These are phyloP conservation scores for Typhlichthys eigenmanni DNA, from an alignment of 2,797 vertebrate genomes.

Conservation along the genomic window DNA sequence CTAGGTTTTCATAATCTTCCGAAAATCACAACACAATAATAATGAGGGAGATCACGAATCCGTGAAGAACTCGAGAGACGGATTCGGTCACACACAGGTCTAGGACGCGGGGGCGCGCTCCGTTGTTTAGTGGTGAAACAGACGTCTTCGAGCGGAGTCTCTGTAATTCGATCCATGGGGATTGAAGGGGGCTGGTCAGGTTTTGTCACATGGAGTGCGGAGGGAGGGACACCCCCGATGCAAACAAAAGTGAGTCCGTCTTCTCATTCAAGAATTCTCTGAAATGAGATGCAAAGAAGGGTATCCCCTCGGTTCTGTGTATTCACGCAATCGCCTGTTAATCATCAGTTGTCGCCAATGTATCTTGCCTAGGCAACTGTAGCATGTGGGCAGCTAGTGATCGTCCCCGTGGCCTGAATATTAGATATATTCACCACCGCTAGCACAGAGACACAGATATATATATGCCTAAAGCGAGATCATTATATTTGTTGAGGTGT, in stretches of 20 bases:
- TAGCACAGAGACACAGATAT: background rate
- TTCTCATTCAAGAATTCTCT: conserved; percentile 30
- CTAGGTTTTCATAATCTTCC: conserved; percentile 48
- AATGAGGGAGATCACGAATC: conserved; percentile 20
- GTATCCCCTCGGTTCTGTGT: conserved; percentile 43
- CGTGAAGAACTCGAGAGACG: conserved; percentile 16
- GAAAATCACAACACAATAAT: conserved; percentile 19
- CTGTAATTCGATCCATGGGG: conserved; percentile 79
- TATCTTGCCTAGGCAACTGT: conserved; percentile 11
- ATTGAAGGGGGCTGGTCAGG: conserved; percentile 70
- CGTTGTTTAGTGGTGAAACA: conserved; percentile 59
- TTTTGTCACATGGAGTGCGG: conserved; percentile 33
- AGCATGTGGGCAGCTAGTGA: conserved; percentile 3
- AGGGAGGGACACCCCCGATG: conserved; percentile 52
- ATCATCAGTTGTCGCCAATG: conserved; percentile 8
- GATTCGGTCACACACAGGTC: conserved; percentile 40
- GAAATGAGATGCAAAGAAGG: conserved; percentile 32
- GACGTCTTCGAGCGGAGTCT: conserved; percentile 64
- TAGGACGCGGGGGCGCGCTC: conserved; percentile 62
- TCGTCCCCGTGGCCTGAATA: background rate
- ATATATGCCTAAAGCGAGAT: too few relatives aligned
- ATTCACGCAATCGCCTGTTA: conserved; percentile 39
- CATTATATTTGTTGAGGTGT: too few relatives aligned
- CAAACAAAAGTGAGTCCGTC: conserved; percentile 66
- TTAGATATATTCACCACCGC: background rate